These are phyloP conservation scores for Gymnocypris eckloni DNA, from an alignment of 2,797 vertebrate species.

Conservation along the genomic window DNA sequence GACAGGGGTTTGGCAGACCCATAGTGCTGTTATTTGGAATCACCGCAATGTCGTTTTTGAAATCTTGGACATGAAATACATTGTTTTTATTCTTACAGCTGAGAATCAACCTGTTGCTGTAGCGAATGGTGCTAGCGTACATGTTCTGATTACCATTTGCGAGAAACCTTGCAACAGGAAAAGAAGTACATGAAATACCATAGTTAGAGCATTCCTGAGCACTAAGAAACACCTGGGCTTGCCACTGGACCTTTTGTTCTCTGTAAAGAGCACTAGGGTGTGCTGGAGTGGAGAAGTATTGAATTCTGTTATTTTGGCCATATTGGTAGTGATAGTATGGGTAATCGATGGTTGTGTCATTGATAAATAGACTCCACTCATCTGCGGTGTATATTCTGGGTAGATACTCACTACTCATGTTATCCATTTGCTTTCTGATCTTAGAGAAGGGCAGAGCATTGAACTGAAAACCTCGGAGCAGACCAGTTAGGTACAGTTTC, in stretches of 20 bases:
- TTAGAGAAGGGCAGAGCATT: slow-evolving; percentile 52
- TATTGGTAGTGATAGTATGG: background rate
- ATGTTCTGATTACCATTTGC: rapidly evolving
- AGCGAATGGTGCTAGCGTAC: slow-evolving; percentile 61
- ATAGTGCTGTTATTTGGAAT: slow-evolving; percentile 55
- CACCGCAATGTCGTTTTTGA: slow-evolving; percentile 65
- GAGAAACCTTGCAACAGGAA: slow-evolving; percentile 59
- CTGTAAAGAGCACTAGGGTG: slow-evolving; percentile 70
- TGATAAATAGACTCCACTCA: slow-evolving; percentile 67
- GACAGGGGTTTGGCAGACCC: slow-evolving; percentile 72
- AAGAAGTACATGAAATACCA: slow-evolving; percentile 60
- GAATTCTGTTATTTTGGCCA: too few relatives aligned
- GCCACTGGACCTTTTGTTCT: slow-evolving; percentile 58
- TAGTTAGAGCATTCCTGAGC: slow-evolving; percentile 63
- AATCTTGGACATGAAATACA: slow-evolving; percentile 73
- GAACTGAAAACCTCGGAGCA: too few relatives aligned
- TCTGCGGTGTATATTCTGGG: slow-evolving; percentile 71
- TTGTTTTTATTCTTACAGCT: slow-evolving; percentile 65
- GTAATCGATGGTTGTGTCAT: background rate
- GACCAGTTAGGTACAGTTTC: too few relatives aligned
- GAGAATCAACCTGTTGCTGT: slow-evolving; percentile 72
- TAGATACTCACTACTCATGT: slow-evolving; percentile 53
- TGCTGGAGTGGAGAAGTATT: slow-evolving; percentile 58
- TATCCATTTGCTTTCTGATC: slow-evolving; percentile 58
- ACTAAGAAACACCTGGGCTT: slow-evolving; percentile 52